phyloP scores from a whole-genome alignment of 2,113 vertebrate genomes.

The Albula goreensis region DNA sequence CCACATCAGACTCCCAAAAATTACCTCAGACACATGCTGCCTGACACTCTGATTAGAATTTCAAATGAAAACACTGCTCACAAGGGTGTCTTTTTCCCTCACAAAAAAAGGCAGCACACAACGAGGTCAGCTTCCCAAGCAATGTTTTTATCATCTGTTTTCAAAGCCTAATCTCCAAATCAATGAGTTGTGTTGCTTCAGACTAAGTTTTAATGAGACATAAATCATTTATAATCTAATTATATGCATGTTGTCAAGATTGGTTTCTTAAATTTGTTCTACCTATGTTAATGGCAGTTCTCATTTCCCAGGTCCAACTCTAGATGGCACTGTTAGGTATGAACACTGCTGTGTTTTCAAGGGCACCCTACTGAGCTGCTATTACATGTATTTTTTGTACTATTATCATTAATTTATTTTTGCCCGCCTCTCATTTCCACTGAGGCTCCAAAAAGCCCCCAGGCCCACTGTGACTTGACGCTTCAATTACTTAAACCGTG shows the following conservation, averaged over 20 bases:
- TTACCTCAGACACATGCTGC: conserved; percentile 50
- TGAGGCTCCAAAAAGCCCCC: conserved; percentile 25
- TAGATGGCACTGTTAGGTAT: conserved; percentile 40
- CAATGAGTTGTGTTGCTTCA: not conserved
- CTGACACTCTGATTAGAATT: conserved; percentile 62
- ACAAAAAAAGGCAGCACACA: conserved; percentile 42
- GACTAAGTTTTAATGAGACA: not conserved
- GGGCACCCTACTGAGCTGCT: conserved; percentile 17
- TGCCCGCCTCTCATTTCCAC: not conserved
- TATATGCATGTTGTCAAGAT: not conserved
- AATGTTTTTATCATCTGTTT: conserved; percentile 29
- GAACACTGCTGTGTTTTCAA: conserved; percentile 22
- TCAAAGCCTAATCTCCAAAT: not conserved
- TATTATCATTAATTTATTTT: conserved; percentile 52
- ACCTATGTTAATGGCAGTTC: not conserved
- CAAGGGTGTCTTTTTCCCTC: conserved; percentile 21
- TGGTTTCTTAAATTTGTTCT: not conserved
- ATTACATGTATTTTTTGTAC: conserved; percentile 39
- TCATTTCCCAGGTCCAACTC: conserved; percentile 19
- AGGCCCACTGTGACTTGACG: conserved; percentile 43
- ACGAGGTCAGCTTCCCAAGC: conserved; percentile 48
- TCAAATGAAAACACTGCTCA: conserved; percentile 55
- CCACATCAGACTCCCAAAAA: not conserved
- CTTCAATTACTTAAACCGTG: conserved; percentile 56
- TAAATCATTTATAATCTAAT: not conserved